phyloP scores from a whole-genome alignment of 2,888 invertebrate genomes.

The Oligia strigilis region DNA sequence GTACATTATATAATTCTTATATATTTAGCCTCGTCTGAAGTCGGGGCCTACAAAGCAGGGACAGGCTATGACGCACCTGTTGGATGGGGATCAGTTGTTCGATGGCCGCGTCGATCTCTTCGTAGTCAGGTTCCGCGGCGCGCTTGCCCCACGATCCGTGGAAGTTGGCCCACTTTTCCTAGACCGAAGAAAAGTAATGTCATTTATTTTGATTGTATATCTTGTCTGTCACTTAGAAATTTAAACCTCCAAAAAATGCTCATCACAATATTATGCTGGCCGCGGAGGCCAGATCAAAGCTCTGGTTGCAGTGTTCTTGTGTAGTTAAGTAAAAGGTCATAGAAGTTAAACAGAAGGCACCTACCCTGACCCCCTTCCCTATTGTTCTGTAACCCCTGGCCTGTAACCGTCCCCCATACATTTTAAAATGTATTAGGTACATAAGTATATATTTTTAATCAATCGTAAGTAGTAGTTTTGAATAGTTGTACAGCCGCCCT shows the following conservation, averaged over 20 bases:
- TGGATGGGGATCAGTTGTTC: constrained; percentile 81
- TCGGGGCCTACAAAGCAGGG: too few relatives aligned
- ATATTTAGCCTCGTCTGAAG: not conserved
- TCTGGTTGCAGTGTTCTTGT: not conserved
- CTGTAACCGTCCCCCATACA: not conserved
- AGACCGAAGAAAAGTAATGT: constrained; percentile 51
- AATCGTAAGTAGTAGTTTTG: constrained; percentile 1
- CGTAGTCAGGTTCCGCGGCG: constrained; percentile 82
- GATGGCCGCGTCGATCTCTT: constrained; percentile 82
- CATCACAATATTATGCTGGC: not conserved
- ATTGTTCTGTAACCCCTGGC: not conserved
- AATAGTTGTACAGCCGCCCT: not conserved
- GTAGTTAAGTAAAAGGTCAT: not conserved
- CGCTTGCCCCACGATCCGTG: constrained; percentile 94
- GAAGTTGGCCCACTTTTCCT: constrained; percentile 92
- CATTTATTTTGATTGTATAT: not conserved
- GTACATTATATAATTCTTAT: constrained; percentile 3
- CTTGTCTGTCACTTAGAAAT: not conserved
- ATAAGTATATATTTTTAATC: not conserved
- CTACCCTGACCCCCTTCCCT: not conserved
- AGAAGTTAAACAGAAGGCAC: not conserved
- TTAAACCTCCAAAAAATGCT: not conserved
- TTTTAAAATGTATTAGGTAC: not conserved
- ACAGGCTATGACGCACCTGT: constrained; percentile 71
- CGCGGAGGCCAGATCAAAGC: not conserved